These are phyloP conservation scores for Vombatus ursinus DNA, from an alignment of 2,113 vertebrate species.

Conservation along the genomic window DNA sequence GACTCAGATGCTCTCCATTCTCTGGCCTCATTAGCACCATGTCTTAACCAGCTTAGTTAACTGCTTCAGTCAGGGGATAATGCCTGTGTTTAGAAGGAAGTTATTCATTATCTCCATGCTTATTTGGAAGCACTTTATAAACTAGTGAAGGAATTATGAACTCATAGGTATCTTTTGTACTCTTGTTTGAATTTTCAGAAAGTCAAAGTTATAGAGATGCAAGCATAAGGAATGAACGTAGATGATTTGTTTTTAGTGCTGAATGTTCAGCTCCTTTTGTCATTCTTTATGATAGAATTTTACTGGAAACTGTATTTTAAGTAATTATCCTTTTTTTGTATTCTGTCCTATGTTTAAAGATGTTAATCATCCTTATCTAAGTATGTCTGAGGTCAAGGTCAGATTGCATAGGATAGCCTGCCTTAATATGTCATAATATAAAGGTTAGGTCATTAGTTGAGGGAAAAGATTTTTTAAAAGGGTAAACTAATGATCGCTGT, in stretches of 20 bases:
- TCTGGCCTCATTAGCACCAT: not conserved
- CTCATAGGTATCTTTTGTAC: not conserved
- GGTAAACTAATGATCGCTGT: not conserved
- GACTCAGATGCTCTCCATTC: not conserved
- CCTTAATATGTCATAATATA: not conserved
- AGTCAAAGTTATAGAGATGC: not conserved
- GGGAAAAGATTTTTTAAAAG: not conserved
- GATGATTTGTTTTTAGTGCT: not conserved
- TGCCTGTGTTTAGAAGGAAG: constrained; percentile 8
- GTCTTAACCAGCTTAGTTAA: constrained; percentile 16
- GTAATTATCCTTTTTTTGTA: not conserved
- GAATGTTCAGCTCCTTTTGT: not conserved
- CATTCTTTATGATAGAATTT: not conserved
- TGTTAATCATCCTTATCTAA: not conserved
- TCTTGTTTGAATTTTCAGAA: not conserved
- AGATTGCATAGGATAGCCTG: not conserved
- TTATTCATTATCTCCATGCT: constrained; percentile 11
- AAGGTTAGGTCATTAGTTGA: not conserved
- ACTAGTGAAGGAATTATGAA: not conserved
- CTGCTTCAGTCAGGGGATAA: not conserved
- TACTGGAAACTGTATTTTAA: not conserved
- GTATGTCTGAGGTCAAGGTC: not conserved
- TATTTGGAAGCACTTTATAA: constrained; percentile 18
- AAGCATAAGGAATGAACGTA: not conserved
- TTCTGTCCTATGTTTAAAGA: not conserved